phyloP scores from a whole-genome alignment of 2,797 vertebrate species.

The Acanthurus lineatus region DNA sequence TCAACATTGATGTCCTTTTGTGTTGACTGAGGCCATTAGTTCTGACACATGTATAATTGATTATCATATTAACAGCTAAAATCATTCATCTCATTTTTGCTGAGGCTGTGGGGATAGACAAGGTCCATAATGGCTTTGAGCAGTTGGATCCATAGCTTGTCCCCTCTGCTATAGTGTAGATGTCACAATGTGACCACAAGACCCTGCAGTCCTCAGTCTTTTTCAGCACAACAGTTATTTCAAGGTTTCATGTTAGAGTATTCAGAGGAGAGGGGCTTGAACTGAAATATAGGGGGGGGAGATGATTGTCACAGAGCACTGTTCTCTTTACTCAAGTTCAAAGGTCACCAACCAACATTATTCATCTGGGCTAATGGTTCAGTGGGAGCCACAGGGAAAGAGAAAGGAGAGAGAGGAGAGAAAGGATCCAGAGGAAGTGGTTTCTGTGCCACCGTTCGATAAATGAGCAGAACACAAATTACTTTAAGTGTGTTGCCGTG shows the following conservation, averaged over 20 bases:
- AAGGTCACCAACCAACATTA: conserved; percentile 46
- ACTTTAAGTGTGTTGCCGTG: conserved; percentile 58
- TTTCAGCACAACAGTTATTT: not conserved
- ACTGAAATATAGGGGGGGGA: conserved; percentile 1
- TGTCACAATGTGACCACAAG: conserved; percentile 33
- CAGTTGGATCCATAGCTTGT: conserved; percentile 66
- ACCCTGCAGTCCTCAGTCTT: conserved; percentile 8
- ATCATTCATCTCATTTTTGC: conserved; percentile 73
- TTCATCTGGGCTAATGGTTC: conserved; percentile 35
- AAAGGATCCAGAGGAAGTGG: conserved; percentile 27
- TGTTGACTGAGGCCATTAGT: conserved; percentile 73
- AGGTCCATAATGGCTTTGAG: conserved; percentile 66
- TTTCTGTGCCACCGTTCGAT: conserved; percentile 54
- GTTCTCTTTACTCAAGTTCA: conserved; percentile 45
- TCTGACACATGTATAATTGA: conserved; percentile 82
- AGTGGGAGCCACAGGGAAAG: conserved; percentile 12
- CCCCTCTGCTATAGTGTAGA: conserved; percentile 42
- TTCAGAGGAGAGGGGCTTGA: not conserved
- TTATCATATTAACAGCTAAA: conserved; percentile 79
- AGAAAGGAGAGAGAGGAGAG: not conserved
- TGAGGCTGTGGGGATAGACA: conserved; percentile 58
- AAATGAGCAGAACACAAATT: conserved; percentile 68
- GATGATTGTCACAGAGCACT: conserved; percentile 22
- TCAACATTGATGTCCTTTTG: conserved; percentile 73
- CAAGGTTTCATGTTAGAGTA: not conserved